These are phyloP conservation scores for Dinoponera quadriceps DNA, from an alignment of 1,140 invertebrate species.

Conservation along the genomic window DNA sequence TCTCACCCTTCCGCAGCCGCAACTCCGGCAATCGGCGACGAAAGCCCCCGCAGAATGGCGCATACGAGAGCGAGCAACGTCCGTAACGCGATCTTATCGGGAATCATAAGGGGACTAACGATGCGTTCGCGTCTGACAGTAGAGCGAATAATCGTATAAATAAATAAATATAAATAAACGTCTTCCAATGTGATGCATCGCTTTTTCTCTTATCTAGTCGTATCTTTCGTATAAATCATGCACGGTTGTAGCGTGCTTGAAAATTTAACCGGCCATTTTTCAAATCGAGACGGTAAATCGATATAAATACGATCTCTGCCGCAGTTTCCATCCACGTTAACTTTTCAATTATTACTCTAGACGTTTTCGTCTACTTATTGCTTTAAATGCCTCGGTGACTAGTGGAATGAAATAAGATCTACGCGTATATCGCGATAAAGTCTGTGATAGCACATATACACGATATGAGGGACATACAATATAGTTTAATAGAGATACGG, in stretches of 20 bases:
- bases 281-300: background rate
- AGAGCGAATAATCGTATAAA: too few species aligned
- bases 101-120: background rate
- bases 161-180: background rate
- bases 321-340: background rate
- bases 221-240: too few species aligned
- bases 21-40: constrained; percentile 41
- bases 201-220: background rate
- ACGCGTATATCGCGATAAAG: background rate
- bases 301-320: background rate
- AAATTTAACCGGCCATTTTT: background rate
- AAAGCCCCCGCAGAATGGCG: constrained; percentile 35
- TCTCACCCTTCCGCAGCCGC: constrained; percentile 27
- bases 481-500: constrained; percentile 40
- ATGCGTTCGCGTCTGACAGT: too few species aligned
- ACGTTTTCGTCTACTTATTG: background rate
- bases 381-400: background rate
- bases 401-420: background rate
- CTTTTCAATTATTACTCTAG: constrained; percentile 14
- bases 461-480: background rate
- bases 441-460: background rate
- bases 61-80: constrained; percentile 53
- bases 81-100: constrained; percentile 42
- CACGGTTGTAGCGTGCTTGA: too few species aligned
- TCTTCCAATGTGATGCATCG: background rate